Conservation (phyloP, 2,888 invertebrate species). For the Polyploca ridens region DNA sequence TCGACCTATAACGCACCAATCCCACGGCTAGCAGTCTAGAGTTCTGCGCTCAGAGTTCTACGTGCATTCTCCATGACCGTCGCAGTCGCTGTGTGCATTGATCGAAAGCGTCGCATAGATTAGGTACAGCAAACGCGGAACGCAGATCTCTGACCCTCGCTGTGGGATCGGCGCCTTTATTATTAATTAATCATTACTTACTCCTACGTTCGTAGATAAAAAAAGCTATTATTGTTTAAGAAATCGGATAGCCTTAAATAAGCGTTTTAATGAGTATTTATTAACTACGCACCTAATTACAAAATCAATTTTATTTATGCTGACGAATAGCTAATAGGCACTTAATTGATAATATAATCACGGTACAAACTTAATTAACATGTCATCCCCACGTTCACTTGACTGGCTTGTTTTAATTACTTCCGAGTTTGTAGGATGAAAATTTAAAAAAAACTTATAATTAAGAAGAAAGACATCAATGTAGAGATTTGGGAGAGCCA, state of each 20-base stretch:
- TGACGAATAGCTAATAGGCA: constrained; percentile 40
- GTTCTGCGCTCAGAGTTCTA: no score
- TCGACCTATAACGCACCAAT: no score
- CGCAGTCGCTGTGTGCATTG: no score
- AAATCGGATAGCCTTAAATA: not conserved
- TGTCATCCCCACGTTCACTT: constrained; percentile 45
- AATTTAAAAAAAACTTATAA: not conserved
- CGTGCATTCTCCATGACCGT: no score
- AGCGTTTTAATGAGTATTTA: constrained; percentile 12
- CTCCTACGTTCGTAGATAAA: no score
- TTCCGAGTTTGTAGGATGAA: constrained; percentile 20
- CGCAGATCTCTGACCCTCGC: no score
- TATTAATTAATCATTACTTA: no score
- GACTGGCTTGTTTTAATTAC: constrained; percentile 48
- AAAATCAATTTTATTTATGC: constrained; percentile 41
- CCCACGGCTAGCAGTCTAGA: no score
- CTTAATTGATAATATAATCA: constrained; percentile 54
- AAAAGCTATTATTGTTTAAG: not conserved
- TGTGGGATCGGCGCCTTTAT: no score
- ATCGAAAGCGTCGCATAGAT: no score
- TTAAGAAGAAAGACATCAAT: no score
- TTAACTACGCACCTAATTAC: constrained; percentile 42
- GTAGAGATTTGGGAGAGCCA: not conserved
- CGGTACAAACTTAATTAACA: constrained; percentile 51
- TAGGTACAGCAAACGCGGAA: no score